These are phyloP conservation scores for Diorhabda elongata DNA, from an alignment of 1,140 invertebrate species.

Conservation along the genomic window DNA sequence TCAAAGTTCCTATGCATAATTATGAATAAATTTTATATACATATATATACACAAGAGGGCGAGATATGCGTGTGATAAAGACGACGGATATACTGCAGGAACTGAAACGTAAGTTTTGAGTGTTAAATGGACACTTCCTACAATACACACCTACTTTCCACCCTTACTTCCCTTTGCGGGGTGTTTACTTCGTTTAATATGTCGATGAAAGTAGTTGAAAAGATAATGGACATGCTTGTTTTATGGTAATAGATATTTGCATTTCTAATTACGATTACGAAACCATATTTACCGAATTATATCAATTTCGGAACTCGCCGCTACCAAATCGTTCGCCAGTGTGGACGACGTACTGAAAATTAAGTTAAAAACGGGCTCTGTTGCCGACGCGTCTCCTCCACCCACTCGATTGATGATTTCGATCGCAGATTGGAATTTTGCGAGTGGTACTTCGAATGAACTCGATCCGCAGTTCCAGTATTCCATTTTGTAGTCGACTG, in stretches of 20 bases:
- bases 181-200: not conserved
- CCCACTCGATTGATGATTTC: no score
- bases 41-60: no score
- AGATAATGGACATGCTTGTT: not conserved
- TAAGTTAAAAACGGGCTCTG: not conserved
- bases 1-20: no score
- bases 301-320: not conserved
- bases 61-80: not conserved
- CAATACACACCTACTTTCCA: not conserved
- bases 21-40: no score
- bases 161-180: not conserved
- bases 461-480: no score
- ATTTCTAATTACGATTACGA: not conserved
- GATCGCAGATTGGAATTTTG: no score
- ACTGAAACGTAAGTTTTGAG: constrained; percentile 1
- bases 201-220: not conserved
- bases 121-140: constrained; percentile 2
- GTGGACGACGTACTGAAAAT: not conserved
- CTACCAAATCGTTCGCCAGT: not conserved
- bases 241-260: not conserved
- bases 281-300: not conserved
- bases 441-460: no score
- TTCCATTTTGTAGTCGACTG: no score
- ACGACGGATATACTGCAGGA: constrained; percentile 1
- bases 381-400: not conserved